phyloP scores from a whole-genome alignment of 2,888 invertebrate genomes.

The Acanthococcus lagerstroemiae region DNA sequence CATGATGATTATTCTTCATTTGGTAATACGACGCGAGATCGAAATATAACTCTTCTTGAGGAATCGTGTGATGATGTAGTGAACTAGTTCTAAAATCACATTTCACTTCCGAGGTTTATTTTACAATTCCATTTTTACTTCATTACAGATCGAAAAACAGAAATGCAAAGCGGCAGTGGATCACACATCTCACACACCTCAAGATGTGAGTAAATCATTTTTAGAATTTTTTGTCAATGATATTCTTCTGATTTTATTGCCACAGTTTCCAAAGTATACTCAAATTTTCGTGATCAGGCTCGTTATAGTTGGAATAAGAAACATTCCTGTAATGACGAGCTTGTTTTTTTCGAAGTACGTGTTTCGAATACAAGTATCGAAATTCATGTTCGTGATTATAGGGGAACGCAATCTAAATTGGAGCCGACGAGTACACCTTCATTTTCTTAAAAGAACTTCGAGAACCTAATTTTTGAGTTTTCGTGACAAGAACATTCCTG shows the following conservation, averaged over 20 bases:
- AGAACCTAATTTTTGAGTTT: too few species aligned
- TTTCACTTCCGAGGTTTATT: neutral
- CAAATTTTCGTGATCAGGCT: neutral
- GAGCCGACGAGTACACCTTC: too few species aligned
- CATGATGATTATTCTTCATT: neutral
- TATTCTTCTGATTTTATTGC: neutral
- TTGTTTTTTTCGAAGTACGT: neutral
- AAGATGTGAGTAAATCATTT: neutral
- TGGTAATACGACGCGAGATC: neutral
- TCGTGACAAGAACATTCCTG: neutral
- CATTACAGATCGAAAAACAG: neutral
- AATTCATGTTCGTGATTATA: too few species aligned
- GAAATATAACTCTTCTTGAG: neutral
- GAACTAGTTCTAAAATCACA: neutral
- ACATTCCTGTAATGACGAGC: neutral
- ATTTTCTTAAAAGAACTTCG: too few species aligned
- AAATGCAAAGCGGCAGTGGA: neutral
- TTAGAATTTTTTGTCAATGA: neutral
- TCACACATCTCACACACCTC: neutral
- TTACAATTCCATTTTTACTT: neutral
- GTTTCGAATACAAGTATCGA: neutral
- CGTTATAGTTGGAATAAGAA: neutral
- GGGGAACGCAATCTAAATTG: too few species aligned
- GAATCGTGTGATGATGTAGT: neutral
- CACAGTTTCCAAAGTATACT: neutral